These are phyloP conservation scores for Falco naumanni DNA, from an alignment of 2,797 vertebrate genomes.

Conservation along the genomic window DNA sequence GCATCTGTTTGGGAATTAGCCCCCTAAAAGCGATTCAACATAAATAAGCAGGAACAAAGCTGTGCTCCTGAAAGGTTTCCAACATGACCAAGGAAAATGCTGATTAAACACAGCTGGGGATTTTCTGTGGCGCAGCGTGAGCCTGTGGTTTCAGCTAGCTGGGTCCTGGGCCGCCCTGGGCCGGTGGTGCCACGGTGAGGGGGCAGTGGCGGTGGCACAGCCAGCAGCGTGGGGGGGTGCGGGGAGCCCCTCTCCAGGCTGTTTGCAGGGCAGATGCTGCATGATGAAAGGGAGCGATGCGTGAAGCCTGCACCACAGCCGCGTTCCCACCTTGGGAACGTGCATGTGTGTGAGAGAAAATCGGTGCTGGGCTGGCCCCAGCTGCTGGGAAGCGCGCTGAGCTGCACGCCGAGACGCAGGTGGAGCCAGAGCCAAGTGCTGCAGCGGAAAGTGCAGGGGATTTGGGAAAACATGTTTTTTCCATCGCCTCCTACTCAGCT, in stretches of 20 bases:
- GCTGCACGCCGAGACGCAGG: not conserved
- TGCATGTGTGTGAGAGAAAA: not conserved
- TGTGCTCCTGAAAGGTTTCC: not conserved
- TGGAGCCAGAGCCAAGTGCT: not conserved
- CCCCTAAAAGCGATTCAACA: not conserved
- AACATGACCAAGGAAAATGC: not conserved
- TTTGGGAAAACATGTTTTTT: not conserved
- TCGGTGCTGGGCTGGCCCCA: fast-evolving
- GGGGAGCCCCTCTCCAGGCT: not conserved
- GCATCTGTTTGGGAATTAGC: not conserved
- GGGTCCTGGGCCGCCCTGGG: not conserved
- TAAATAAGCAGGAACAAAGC: not conserved
- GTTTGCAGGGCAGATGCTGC: not conserved
- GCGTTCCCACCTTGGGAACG: fast-evolving
- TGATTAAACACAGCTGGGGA: not conserved
- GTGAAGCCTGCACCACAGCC: fast-evolving
- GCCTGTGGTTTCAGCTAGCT: not conserved
- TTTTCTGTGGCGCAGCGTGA: fast-evolving
- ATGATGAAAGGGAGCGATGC: fast-evolving
- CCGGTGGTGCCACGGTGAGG: fast-evolving
- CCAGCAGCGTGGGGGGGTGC: fast-evolving
- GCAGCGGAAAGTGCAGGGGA: not conserved
- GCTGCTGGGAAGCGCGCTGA: not conserved
- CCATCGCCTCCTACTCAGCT: not conserved
- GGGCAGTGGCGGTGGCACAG: fast-evolving